These are phyloP conservation scores for Mantis religiosa DNA, from an alignment of 2,888 invertebrate species.

Conservation along the genomic window DNA sequence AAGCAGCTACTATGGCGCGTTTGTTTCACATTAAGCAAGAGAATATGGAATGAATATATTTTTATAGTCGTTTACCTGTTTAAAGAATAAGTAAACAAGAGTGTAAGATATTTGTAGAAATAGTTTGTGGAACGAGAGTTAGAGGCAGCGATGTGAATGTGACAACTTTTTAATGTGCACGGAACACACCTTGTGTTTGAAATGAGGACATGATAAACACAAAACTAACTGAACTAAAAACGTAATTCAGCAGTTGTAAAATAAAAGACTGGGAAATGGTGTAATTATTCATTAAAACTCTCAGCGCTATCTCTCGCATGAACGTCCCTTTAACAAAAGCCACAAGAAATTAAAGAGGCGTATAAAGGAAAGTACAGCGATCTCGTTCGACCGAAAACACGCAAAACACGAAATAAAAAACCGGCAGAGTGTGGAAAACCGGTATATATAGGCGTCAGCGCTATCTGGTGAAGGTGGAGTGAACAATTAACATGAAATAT, in stretches of 20 bases:
- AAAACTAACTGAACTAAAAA: neutral
- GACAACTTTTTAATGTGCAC: no score
- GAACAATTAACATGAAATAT: neutral
- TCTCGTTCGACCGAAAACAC: neutral
- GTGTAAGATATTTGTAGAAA: no score
- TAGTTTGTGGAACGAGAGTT: no score
- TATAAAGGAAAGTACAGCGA: neutral
- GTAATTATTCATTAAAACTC: neutral
- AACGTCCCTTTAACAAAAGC: neutral
- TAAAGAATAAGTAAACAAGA: no score
- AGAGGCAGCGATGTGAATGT: no score
- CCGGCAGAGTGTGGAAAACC: neutral
- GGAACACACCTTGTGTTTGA: neutral
- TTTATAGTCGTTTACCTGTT: no score
- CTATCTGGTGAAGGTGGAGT: neutral
- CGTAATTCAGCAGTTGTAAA: neutral
- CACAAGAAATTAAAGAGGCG: neutral
- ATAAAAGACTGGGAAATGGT: no score
- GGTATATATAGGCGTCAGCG: neutral
- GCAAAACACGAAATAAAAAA: neutral
- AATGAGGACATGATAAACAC: neutral
- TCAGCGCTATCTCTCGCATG: neutral
- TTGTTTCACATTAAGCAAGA: no score
- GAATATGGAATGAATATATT: no score
- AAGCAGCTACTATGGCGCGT: no score